phyloP scores from a whole-genome alignment of 2,888 invertebrate species.

The Dasypogon diadema region DNA sequence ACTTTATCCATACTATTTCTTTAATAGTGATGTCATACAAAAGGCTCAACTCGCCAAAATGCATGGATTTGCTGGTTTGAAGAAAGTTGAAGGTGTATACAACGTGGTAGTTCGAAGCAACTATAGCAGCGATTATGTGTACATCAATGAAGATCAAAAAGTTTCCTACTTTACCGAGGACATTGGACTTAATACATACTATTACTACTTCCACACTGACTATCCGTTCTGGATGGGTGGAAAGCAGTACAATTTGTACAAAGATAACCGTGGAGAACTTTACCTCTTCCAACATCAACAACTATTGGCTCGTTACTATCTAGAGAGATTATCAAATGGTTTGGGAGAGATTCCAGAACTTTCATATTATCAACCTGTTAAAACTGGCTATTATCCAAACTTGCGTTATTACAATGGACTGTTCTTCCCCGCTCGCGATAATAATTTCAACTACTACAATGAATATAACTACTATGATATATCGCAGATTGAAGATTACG shows the following conservation, averaged over 20 bases:
- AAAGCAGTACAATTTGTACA: slow-evolving; percentile 69
- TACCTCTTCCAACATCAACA: slow-evolving; percentile 78
- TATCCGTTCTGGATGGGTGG: slow-evolving; percentile 76
- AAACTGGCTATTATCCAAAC: slow-evolving; percentile 73
- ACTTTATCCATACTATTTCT: slow-evolving; percentile 74
- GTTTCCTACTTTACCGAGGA: slow-evolving; percentile 79
- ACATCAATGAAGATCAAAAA: slow-evolving; percentile 72
- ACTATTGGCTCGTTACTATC: slow-evolving; percentile 76
- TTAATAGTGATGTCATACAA: slow-evolving; percentile 71
- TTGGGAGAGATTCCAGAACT: slow-evolving; percentile 73
- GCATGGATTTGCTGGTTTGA: slow-evolving; percentile 66
- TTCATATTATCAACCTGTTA: slow-evolving; percentile 70
- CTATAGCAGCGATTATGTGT: slow-evolving; percentile 71
- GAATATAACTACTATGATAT: slow-evolving; percentile 62
- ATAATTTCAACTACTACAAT: slow-evolving; percentile 63
- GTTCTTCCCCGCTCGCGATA: slow-evolving; percentile 73
- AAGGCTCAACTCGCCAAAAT: slow-evolving; percentile 67
- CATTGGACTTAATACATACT: slow-evolving; percentile 76
- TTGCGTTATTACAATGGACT: slow-evolving; percentile 74
- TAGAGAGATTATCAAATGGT: slow-evolving; percentile 77
- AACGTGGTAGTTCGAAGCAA: slow-evolving; percentile 70
- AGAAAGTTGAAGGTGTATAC: slow-evolving; percentile 68
- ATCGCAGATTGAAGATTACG: slow-evolving; percentile 62
- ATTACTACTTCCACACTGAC: slow-evolving; percentile 75
- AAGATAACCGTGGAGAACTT: slow-evolving; percentile 75